Conservation (phyloP, 2,888 invertebrate species). For the Empis livida region DNA sequence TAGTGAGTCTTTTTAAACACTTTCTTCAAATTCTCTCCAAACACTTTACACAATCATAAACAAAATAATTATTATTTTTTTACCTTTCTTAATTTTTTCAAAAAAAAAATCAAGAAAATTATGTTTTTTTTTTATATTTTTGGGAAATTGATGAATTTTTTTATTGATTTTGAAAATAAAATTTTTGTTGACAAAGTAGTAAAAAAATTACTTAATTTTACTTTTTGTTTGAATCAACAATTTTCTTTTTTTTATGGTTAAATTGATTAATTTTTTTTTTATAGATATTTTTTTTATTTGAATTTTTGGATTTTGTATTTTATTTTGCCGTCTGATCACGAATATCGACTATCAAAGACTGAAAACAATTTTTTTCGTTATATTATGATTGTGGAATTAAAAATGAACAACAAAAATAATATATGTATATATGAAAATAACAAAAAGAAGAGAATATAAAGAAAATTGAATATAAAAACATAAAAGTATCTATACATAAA, state of each 20-base stretch:
- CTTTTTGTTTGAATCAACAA: neutral
- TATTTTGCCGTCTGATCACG: constrained; percentile 24
- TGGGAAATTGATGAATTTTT: neutral
- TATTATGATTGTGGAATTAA: neutral
- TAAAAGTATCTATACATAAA: neutral
- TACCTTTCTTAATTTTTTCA: too few relatives aligned
- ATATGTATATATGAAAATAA: neutral
- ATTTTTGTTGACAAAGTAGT: neutral
- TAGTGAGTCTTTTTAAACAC: too few relatives aligned
- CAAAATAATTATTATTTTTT: too few relatives aligned
- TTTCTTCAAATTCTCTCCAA: too few relatives aligned
- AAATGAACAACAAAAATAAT: neutral
- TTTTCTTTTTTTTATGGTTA: neutral
- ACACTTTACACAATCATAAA: too few relatives aligned
- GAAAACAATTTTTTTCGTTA: constrained; percentile 12
- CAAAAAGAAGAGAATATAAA: neutral
- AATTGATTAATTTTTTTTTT: neutral
- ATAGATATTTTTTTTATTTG: constrained; percentile 3
- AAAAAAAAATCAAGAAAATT: too few relatives aligned
- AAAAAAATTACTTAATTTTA: neutral
- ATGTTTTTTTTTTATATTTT: neutral
- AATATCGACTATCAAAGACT: constrained; percentile 35
- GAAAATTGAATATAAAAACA: neutral
- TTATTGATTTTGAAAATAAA: neutral
- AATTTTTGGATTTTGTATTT: neutral